Percentiles rank a stretch among this genome's conserved stretches.
These are phyloP conservation scores for Dromas ardeola DNA, from an alignment of 2,113 vertebrate species.

Conservation along the genomic window DNA sequence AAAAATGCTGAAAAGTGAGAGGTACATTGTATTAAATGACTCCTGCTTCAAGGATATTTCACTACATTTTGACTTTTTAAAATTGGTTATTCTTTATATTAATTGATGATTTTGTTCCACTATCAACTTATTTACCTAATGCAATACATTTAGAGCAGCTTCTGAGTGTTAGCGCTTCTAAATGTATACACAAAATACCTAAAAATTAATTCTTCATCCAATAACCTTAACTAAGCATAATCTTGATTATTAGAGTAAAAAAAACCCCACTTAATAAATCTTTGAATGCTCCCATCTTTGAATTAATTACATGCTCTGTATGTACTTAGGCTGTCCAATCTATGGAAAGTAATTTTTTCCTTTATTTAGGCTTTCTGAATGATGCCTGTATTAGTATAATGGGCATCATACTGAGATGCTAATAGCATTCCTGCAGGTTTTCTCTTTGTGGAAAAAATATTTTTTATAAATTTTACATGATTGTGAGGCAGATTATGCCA, in stretches of 20 bases:
- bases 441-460: constrained; percentile 7
- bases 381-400: constrained; percentile 54
- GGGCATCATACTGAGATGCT: constrained; percentile 33
- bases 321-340: not conserved
- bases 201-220: not conserved
- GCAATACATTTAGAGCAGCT: not conserved
- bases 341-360: constrained; percentile 43
- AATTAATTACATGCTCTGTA: constrained; percentile 39
- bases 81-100: not conserved
- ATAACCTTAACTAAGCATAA: not conserved
- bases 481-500: not conserved
- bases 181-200: not conserved
- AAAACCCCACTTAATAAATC: not conserved
- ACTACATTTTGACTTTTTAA: not conserved
- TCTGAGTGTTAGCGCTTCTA: not conserved
- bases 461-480: constrained; percentile 11
- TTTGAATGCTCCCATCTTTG: not conserved
- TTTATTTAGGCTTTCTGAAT: constrained; percentile 56
- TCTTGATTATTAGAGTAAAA: not conserved
- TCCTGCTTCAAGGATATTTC: not conserved
- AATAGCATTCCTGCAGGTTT: constrained; percentile 31
- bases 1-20: not conserved
- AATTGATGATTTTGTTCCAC: not conserved
- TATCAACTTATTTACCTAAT: not conserved
- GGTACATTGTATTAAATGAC: not conserved